Evolutionary conservation across 2,888 invertebrate species (phyloP), one percentile per base, ranked within the genome.

Genomic region (Magallana nippona): DNA sequence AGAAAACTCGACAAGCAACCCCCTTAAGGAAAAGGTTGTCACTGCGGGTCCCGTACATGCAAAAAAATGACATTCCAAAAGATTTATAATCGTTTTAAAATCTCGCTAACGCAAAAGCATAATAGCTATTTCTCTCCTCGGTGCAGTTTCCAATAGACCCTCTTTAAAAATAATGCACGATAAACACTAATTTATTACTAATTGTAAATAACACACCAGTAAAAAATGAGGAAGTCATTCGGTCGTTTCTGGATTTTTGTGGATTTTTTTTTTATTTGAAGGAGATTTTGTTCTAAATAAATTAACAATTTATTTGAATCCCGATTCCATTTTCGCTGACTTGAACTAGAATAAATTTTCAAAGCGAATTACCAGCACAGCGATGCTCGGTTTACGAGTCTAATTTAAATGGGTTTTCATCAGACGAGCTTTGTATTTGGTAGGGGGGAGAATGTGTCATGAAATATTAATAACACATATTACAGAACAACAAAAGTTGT

Each of bases 381-480:
- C 32, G 71, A 71, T 71, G 71, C 71, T 71, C 71, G 32, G 71
- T 71, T 71, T 71, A 71, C 71, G 71, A 71, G 71, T 32, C 71
- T 71, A 71, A 71, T 71, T 71, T 71, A 71, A 71, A 71, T 71
- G 71, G 71, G 71, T 71, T 71, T 71, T 71, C 71, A 71, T 71
- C 71, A 71, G 22, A 71, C 71, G 71, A 71, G 15, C 27, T 22
- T 71, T 71, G 71, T 71, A 71, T 27, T 27, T 27, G 27, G 71
- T 78, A 55, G 80, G 55, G 55, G 27, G 55, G 55, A 55, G 57
- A 80, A 80, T 57, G 80, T 80, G 80, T 80, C 57, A 80, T 80
- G 57, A 80, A 80, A 57, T 80, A 80, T 80, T 80, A 80, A 80
- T 80, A 80, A 56, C 56, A 80, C 27, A 71, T 71, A 71, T 71